phyloP scores from a whole-genome alignment of 2,888 invertebrate species.

The Ypsolopha sequella region DNA sequence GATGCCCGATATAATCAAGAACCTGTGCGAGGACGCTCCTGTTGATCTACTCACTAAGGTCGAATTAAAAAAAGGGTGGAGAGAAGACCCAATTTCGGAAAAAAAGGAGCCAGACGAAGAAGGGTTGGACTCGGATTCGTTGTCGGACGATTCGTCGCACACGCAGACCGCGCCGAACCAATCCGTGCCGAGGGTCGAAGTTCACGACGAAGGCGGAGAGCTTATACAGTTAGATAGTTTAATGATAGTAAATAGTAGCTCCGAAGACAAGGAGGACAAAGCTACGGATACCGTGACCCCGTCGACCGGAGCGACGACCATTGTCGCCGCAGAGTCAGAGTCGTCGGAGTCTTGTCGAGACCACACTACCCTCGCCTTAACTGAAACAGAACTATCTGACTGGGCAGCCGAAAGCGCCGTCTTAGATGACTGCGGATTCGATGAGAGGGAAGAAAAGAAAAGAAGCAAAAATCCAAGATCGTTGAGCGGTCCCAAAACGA shows the following conservation, averaged over 20 bases:
- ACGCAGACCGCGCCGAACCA: conserved; percentile 49
- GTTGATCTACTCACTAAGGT: conserved; percentile 49
- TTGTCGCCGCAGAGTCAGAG: conserved; percentile 51
- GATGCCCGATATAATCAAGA: conserved; percentile 74
- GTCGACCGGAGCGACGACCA: conserved; percentile 15
- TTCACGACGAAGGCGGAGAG: conserved; percentile 79
- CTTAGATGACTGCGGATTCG: conserved; percentile 77
- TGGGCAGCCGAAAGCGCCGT: conserved; percentile 88
- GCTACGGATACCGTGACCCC: conserved; percentile 5
- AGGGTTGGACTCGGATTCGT: conserved; percentile 74
- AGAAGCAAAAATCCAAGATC: conserved; percentile 40
- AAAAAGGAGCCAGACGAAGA: conserved; percentile 27
- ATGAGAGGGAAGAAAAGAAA: conserved; percentile 41
- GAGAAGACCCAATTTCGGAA: conserved; percentile 60
- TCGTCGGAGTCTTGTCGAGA: conserved; percentile 80
- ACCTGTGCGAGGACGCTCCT: conserved; percentile 44
- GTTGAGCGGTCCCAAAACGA: conserved; percentile 42
- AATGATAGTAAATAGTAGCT: conserved; percentile 50
- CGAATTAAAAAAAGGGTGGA: conserved; percentile 44
- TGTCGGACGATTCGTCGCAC: conserved; percentile 49
- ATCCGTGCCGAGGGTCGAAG: conserved; percentile 77
- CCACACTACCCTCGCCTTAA: conserved; percentile 78
- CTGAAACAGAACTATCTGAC: conserved; percentile 90
- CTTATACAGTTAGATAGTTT: conserved; percentile 73
- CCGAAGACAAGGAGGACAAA: conserved; percentile 35